These are phyloP conservation scores for Aurelia sp. DNA, from an alignment of 30 jellyfish, hydroid and myxozoan species.

Conservation along the genomic window DNA sequence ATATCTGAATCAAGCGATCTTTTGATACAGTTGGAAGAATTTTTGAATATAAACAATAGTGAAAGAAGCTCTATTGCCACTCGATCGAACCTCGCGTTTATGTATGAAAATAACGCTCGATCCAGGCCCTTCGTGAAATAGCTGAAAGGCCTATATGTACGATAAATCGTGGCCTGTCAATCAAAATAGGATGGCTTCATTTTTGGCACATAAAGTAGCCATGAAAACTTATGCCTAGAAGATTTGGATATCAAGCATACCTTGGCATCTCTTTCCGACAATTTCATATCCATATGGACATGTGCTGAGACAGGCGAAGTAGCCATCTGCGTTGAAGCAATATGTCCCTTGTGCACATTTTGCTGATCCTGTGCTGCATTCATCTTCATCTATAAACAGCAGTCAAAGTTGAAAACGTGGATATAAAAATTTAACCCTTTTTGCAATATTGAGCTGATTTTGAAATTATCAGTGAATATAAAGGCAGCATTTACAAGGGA, in stretches of 20 bases:
- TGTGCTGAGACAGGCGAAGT: conserved; percentile 33
- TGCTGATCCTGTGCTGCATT: conserved; percentile 55
- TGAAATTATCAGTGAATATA: neutral
- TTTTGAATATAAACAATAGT: no score
- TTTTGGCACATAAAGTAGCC: no score
- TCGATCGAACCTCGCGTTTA: no score
- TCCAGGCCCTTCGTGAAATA: no score
- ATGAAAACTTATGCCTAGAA: neutral
- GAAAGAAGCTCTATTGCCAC: no score
- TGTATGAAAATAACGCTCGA: no score
- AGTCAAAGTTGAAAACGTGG: neutral
- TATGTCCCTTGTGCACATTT: conserved; percentile 32
- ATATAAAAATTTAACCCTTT: neutral
- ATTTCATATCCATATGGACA: conserved; percentile 72
- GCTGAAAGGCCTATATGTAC: no score
- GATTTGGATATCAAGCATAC: conserved; percentile 1
- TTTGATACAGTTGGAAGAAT: no score
- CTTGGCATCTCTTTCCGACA: conserved; percentile 55
- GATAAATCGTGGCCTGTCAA: no score
- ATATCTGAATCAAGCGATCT: no score
- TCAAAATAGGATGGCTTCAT: no score
- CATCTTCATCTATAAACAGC: conserved; percentile 53
- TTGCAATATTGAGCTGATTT: neutral
- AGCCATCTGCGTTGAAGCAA: conserved; percentile 69
- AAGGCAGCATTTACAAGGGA: neutral